Evolutionary conservation across 2,113 vertebrate genomes (phyloP).

Genomic region (Nansenia antarctica): DNA sequence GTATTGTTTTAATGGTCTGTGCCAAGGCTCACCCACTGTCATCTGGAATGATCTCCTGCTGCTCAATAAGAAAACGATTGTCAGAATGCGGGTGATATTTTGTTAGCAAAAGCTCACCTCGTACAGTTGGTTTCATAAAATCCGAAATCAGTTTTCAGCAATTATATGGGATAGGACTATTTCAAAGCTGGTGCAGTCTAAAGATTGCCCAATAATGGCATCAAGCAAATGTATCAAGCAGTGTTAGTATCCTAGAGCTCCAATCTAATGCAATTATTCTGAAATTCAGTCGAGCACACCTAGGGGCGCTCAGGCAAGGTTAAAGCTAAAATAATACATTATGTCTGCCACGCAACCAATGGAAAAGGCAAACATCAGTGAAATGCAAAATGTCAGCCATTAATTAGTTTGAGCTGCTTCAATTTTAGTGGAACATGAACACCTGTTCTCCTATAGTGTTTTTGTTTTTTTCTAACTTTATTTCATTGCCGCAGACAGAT

Average conservation of each 20-base stretch:
- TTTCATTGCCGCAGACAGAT: slow-evolving; percentile 63
- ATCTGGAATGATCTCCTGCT: slow-evolving; percentile 24
- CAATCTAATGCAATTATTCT: slow-evolving; percentile 47
- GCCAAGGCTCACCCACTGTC: slow-evolving; percentile 28
- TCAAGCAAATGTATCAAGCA: slow-evolving; percentile 11
- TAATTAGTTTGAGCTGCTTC: slow-evolving; percentile 64
- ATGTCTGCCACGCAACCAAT: slow-evolving; percentile 41
- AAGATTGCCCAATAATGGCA: slow-evolving; percentile 30
- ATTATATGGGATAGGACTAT: not conserved
- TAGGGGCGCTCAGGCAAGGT: slow-evolving; percentile 24
- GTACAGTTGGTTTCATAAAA: not conserved
- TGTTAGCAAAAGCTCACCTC: not conserved
- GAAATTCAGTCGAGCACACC: slow-evolving; percentile 30
- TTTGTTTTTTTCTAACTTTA: slow-evolving; percentile 42
- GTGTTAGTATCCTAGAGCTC: slow-evolving; percentile 16
- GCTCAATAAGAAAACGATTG: slow-evolving; percentile 12
- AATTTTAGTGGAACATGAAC: slow-evolving; percentile 50
- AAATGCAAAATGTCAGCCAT: slow-evolving; percentile 60
- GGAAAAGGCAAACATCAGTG: slow-evolving; percentile 61
- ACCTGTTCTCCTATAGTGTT: slow-evolving; percentile 64
- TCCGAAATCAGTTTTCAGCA: not conserved
- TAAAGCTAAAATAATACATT: slow-evolving; percentile 51
- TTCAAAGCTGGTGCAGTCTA: slow-evolving; percentile 9
- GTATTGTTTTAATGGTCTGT: slow-evolving; percentile 44
- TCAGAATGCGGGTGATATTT: not conserved